Percentiles rank a stretch among this genome's conserved stretches.
phyloP scores from a whole-genome alignment of 2,113 vertebrate genomes.

The Heterochromis multidens region DNA sequence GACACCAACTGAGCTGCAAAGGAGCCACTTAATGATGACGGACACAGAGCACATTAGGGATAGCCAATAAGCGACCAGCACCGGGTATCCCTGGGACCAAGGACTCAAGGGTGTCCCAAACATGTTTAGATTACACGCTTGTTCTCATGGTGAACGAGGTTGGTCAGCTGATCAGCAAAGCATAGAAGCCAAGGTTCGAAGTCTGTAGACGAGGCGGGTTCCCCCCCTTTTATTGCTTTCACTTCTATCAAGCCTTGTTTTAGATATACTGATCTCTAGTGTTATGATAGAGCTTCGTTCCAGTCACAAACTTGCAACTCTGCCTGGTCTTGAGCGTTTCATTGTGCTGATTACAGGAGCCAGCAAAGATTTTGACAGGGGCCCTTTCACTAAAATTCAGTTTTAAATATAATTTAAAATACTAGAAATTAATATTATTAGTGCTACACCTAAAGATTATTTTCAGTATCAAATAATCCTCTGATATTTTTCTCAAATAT shows the following conservation, averaged over 20 bases:
- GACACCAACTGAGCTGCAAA: slow-evolving; percentile 49
- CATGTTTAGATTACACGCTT: background rate
- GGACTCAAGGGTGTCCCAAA: background rate
- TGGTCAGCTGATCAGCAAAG: background rate
- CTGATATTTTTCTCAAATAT: background rate
- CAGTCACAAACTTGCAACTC: background rate
- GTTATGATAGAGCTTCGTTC: slow-evolving; percentile 1
- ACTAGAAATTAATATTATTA: background rate
- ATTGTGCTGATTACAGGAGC: background rate
- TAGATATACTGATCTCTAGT: background rate
- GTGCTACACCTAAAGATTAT: background rate
- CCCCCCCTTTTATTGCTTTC: background rate
- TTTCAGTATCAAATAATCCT: background rate
- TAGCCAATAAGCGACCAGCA: slow-evolving; percentile 18
- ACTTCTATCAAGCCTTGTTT: background rate
- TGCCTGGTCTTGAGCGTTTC: background rate
- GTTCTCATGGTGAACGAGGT: background rate
- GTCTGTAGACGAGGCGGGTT: background rate
- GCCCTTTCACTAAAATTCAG: background rate
- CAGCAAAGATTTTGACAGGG: background rate
- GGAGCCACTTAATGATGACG: slow-evolving; percentile 49
- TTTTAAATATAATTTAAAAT: background rate
- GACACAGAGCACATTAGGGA: slow-evolving; percentile 28
- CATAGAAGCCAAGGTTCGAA: background rate
- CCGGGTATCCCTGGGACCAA: background rate